Percentiles rank a stretch among this genome's conserved stretches.
Conservation (phyloP, 2,113 vertebrate species). For the Sebastes fasciatus region DNA sequence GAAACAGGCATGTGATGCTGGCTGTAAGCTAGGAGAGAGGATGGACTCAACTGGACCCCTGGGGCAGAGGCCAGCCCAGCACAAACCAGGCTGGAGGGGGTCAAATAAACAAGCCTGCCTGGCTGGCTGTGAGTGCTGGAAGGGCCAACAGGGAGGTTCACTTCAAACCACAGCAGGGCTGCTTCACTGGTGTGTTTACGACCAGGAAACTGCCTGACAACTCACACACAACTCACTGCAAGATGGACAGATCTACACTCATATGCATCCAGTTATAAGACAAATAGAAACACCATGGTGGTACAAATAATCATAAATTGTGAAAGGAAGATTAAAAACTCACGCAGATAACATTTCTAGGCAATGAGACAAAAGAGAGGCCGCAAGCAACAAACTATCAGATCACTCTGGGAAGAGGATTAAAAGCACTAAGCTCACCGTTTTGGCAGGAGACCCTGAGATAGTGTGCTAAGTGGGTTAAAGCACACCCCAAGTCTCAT, state of each 20-base stretch:
- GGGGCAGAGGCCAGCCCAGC: constrained; percentile 62
- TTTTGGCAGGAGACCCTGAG: constrained; percentile 79
- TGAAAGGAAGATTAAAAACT: constrained; percentile 4
- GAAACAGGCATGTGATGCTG: constrained; percentile 55
- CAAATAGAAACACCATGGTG: constrained; percentile 32
- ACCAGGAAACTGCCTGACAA: constrained; percentile 56
- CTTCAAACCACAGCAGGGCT: constrained; percentile 68
- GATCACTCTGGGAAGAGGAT: constrained; percentile 76
- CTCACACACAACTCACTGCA: constrained; percentile 13
- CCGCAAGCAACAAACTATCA: constrained; percentile 68
- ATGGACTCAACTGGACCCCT: constrained; percentile 57
- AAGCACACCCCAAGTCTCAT: constrained; percentile 78
- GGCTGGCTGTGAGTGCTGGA: constrained; percentile 24
- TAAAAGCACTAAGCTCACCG: constrained; percentile 80
- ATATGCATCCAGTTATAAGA: constrained; percentile 5
- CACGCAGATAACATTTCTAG: constrained; percentile 41
- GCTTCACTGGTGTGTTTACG: constrained; percentile 61
- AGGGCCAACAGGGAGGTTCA: constrained; percentile 48
- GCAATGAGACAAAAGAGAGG: constrained; percentile 56
- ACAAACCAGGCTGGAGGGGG: constrained; percentile 51
- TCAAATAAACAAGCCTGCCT: constrained; percentile 60
- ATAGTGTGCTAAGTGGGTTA: constrained; percentile 84
- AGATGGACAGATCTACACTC: constrained; percentile 15
- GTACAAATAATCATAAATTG: constrained; percentile 38
- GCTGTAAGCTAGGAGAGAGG: constrained; percentile 42